phyloP scores from a whole-genome alignment of 1,140 invertebrate species.

The Chrysoperla carnea region DNA sequence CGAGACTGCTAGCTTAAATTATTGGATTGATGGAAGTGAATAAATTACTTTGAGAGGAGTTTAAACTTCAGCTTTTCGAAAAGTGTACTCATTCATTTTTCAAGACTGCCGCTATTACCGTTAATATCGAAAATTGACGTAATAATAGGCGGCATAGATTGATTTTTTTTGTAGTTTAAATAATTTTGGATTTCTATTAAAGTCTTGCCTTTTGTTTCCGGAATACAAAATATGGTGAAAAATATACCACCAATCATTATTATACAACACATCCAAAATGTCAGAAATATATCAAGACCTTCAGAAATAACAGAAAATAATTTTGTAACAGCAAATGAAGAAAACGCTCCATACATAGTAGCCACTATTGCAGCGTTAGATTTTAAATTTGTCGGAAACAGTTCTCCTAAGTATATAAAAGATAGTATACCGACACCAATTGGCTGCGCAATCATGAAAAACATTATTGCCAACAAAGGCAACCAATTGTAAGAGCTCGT shows the following conservation, averaged over 20 bases:
- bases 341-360: conserved; percentile 10
- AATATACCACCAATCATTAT: too few relatives aligned
- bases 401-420: conserved; percentile 18
- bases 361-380: conserved; percentile 15
- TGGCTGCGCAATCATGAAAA: conserved; percentile 13
- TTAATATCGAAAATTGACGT: too few relatives aligned
- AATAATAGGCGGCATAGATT: too few relatives aligned
- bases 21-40: too few relatives aligned
- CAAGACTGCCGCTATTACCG: too few relatives aligned
- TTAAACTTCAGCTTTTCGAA: too few relatives aligned
- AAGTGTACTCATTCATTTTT: too few relatives aligned
- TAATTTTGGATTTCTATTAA: conserved; percentile 30
- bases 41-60: too few relatives aligned
- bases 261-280: conserved; percentile 6
- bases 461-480: conserved; percentile 12
- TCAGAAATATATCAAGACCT: conserved; percentile 7
- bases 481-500: conserved; percentile 10
- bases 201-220: too few relatives aligned
- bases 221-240: too few relatives aligned
- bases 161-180: too few relatives aligned
- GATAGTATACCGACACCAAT: conserved; percentile 12
- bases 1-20: too few relatives aligned
- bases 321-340: conserved; percentile 15
- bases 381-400: conserved; percentile 19
- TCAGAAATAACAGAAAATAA: conserved; percentile 12